Evolutionary conservation across 2,888 invertebrate species (phyloP), one percentile per base, ranked within the genome.

Genomic region (Pristionchus entomophagus): DNA sequence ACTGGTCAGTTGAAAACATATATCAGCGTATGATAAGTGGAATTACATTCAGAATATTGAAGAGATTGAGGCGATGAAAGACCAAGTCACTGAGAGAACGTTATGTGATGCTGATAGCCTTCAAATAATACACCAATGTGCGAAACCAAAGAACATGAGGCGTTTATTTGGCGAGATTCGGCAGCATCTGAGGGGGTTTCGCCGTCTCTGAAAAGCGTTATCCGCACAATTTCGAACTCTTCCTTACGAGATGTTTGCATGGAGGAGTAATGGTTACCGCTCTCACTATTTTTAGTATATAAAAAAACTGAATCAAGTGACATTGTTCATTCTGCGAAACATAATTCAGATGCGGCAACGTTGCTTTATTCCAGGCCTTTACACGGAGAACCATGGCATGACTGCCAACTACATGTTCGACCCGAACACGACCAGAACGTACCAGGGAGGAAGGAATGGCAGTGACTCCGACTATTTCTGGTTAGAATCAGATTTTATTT

Each of bases 361-460:
- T n/a, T n/a, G n/a, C n/a, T n/a, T n/a, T n/a, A 77, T 85, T 93
- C 86, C 53, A 93, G 93, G 93, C 3, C 89, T 93, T n/a, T 93
- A 93, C 87, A 91, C 92, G 19, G 93, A 93, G 85, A 93, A 91
- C 73, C 93, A 93, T 87, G 92, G 93, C 81, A 91, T 93, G 87
- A 92, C 92, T 14, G 91, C 90, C 56, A 93, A 93, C 86, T 93
- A 92, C 86, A 93, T 93, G 93, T 93, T 89, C 89, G 92, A 93
- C 82, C 86, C 88, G 29, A 88, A 91, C 45, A 88, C 88, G 41
- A 89, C 89, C 62, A 86, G 90, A 83, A 87, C 88, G 53, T 93
- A 92, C 78, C 90, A 93, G 84, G 85, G 92, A 29, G 93, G 90
- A 85, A 88, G 86, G 38, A 90, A 89, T 87, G 62, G 8, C 49